Evolutionary conservation across 2,797 vertebrate species (phyloP).

Genomic region (Emys orbicularis): DNA sequence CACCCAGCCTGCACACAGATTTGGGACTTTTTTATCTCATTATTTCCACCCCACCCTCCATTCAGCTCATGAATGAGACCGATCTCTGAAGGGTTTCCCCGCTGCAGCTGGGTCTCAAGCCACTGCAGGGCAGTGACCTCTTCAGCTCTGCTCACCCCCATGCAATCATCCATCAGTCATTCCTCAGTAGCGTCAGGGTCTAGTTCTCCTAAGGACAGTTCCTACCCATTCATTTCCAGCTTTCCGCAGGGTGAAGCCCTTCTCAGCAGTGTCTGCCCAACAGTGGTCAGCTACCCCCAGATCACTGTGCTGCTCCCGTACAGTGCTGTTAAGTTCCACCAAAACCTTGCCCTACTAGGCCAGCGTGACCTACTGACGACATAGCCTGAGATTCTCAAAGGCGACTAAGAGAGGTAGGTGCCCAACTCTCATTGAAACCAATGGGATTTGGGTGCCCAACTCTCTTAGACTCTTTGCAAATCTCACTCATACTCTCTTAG

Average conservation of each 20-base stretch:
- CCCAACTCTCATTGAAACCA: not conserved
- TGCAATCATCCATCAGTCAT: not conserved
- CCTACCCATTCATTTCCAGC: not conserved
- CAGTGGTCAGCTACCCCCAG: not conserved
- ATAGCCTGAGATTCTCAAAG: not conserved
- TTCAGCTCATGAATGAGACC: not conserved
- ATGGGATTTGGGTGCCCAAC: not conserved
- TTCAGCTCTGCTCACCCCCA: not conserved
- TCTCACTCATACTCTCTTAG: not conserved
- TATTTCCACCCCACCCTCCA: not conserved
- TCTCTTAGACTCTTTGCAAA: not conserved
- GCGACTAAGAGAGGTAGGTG: not conserved
- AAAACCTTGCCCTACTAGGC: not conserved
- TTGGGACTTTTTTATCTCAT: not conserved
- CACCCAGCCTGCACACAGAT: not conserved
- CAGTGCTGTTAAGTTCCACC: not conserved
- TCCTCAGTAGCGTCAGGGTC: not conserved
- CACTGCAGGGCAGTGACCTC: not conserved
- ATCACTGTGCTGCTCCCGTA: not conserved
- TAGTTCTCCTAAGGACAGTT: not conserved
- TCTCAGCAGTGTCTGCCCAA: not conserved
- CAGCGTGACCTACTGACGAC: not conserved
- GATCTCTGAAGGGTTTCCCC: not conserved
- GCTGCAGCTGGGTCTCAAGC: not conserved
- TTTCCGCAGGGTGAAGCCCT: not conserved